Evolutionary conservation across 2,888 invertebrate genomes (phyloP).

Genomic region (Tuta absoluta): DNA sequence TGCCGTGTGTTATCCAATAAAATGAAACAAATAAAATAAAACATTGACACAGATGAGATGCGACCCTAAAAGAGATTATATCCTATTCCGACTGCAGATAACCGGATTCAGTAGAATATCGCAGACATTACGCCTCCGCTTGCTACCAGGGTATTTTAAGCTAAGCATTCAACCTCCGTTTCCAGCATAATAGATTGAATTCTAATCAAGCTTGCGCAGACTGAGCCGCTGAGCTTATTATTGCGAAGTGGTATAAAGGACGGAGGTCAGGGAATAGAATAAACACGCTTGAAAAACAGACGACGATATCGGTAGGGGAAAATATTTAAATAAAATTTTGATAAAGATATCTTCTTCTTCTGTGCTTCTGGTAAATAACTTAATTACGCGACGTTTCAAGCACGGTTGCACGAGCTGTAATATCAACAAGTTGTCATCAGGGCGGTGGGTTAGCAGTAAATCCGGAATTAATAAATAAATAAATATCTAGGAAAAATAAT

Average conservation of each 20-base stretch:
- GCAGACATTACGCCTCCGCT: not conserved
- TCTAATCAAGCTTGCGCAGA: constrained; percentile 13
- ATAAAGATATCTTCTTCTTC: too few relatives aligned
- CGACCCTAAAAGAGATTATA: not conserved
- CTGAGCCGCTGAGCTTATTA: constrained; percentile 5
- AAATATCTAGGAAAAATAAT: too few relatives aligned
- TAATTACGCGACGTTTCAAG: too few relatives aligned
- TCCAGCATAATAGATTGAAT: constrained; percentile 15
- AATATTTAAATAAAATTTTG: not conserved
- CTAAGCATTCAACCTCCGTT: constrained; percentile 2
- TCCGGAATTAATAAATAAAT: too few relatives aligned
- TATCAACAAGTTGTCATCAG: too few relatives aligned
- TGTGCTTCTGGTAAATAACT: too few relatives aligned
- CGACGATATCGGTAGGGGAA: not conserved
- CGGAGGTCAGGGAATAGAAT: constrained; percentile 2
- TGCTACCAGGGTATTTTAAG: not conserved
- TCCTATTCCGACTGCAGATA: not conserved
- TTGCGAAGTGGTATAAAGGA: constrained; percentile 17
- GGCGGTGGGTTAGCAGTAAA: too few relatives aligned
- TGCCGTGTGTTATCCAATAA: too few relatives aligned
- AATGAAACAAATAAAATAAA: too few relatives aligned
- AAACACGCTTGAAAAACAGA: not conserved
- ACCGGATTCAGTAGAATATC: not conserved
- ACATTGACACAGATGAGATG: too few relatives aligned
- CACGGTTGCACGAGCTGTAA: too few relatives aligned